Conservation (phyloP, 2,797 vertebrate species). For the Manis crassicaudata region DNA sequence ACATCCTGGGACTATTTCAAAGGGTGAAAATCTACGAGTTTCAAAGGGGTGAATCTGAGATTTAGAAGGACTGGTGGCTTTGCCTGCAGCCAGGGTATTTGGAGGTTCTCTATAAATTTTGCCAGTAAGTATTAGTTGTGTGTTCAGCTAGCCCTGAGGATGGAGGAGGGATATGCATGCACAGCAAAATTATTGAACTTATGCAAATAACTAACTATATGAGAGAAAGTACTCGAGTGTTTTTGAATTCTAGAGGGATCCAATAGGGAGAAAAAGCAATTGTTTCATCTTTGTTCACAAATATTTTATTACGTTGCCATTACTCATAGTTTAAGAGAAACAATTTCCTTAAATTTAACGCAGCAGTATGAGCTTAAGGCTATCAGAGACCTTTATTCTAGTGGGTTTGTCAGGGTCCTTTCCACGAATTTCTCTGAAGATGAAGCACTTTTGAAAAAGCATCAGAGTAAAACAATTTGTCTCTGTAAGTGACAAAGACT, state of each 20-base stretch:
- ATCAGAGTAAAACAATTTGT: neutral
- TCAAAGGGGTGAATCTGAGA: neutral
- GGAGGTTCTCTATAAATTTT: neutral
- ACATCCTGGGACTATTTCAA: neutral
- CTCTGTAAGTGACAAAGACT: neutral
- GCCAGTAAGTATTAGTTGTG: neutral
- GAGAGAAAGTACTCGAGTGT: neutral
- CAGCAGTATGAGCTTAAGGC: too few relatives aligned
- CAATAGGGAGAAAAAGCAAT: neutral
- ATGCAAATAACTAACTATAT: too few relatives aligned
- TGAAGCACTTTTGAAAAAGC: neutral
- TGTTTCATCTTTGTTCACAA: neutral
- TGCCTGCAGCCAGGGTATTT: accelerated
- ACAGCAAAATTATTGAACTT: neutral
- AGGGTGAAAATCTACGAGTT: neutral
- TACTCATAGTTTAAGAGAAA: neutral
- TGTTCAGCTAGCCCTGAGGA: neutral
- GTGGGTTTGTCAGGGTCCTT: neutral
- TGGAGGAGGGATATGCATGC: too few relatives aligned
- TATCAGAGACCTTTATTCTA: neutral
- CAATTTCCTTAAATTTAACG: too few relatives aligned
- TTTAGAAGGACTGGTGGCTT: neutral
- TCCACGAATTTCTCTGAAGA: neutral
- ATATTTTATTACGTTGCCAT: neutral
- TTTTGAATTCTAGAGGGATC: neutral